A percentile compares a stretch with the other conserved stretches of the same genome.
These are phyloP conservation scores for Triplophysa bombifrons DNA, from an alignment of 2,797 vertebrate species.

Conservation along the genomic window DNA sequence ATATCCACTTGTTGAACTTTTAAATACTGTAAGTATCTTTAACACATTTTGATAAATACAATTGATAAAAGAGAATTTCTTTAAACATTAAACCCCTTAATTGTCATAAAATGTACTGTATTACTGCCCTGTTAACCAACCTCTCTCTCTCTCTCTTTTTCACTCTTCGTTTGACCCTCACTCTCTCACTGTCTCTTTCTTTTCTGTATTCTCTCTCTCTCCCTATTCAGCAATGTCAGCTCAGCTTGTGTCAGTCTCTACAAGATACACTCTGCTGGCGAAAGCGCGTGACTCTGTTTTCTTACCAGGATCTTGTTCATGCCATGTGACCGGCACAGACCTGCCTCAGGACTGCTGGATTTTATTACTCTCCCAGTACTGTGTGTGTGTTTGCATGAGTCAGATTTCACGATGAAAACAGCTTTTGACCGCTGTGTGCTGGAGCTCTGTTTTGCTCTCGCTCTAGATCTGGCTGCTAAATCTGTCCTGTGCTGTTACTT, in stretches of 20 bases:
- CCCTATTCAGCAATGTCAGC: slow-evolving; percentile 32
- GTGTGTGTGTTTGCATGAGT: not conserved
- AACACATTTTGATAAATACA: no score
- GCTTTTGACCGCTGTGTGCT: not conserved
- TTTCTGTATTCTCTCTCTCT: not conserved
- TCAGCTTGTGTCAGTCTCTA: slow-evolving; percentile 11
- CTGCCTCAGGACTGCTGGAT: slow-evolving; percentile 10
- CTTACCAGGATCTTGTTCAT: slow-evolving; percentile 22
- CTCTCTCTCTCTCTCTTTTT: no score
- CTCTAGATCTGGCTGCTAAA: not conserved
- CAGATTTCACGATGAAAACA: slow-evolving; percentile 17
- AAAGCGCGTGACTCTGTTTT: slow-evolving; percentile 41
- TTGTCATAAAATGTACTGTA: not conserved
- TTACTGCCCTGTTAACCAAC: not conserved
- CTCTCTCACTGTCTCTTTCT: no score
- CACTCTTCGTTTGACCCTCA: no score
- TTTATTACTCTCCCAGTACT: slow-evolving; percentile 5
- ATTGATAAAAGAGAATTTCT: no score
- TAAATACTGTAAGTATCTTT: no score
- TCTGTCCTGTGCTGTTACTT: not conserved
- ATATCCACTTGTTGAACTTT: no score
- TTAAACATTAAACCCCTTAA: not conserved
- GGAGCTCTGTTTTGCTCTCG: slow-evolving; percentile 1
- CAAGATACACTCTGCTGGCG: slow-evolving; percentile 13
- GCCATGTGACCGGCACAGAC: slow-evolving; percentile 23